Evolutionary conservation across 2,888 invertebrate genomes (phyloP), one percentile per base, ranked within the genome.

Genomic region (Argynnis bischoffii): DNA sequence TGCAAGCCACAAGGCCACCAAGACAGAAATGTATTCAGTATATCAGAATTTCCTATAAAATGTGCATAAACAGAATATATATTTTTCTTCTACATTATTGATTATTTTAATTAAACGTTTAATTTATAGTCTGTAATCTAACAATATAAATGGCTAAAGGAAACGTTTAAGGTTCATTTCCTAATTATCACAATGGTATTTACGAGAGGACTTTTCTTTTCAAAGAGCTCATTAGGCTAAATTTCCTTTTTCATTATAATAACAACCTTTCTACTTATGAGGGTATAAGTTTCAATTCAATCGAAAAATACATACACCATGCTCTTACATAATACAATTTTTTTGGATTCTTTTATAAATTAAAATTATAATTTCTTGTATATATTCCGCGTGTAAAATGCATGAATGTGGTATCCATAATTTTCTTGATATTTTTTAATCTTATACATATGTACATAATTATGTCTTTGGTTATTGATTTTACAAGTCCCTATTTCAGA

Each of bases 201-300:
- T 61, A 51, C 50, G 60, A 60, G 50, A 60, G 60, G 50, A 18
- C 60, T 61, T 61, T 61, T 51, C 50, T 61, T 35, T 50, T 61
- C 50, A 41, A 61, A 61, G 60, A 61, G 50, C 35, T 61, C 61
- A 61, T 61, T 61, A 51, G 61, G 35, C 35, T 15, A 18, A 35
- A 61, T 61, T 61, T 61, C 51, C 51, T 35, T 61, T 61, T 51
- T 51, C 51, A 61, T 51, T 51, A 51, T 51, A 51, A 61, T 35
- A 8, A 41, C 61, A 61, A 61, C 35, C 50, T 61, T 18, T 31
- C 35, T 31, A 48, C 59, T 59, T 47, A 11, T 50, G n/a, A n/a
- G n/a, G n/a, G n/a, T n/a, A n/a, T n/a, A n/a, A n/a, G n/a, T n/a
- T n/a, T n/a, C n/a, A n/a, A n/a, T 61, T 51, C 51, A 61, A 61